phyloP scores from a whole-genome alignment of 2,888 invertebrate species.

The Orthosia incerta region DNA sequence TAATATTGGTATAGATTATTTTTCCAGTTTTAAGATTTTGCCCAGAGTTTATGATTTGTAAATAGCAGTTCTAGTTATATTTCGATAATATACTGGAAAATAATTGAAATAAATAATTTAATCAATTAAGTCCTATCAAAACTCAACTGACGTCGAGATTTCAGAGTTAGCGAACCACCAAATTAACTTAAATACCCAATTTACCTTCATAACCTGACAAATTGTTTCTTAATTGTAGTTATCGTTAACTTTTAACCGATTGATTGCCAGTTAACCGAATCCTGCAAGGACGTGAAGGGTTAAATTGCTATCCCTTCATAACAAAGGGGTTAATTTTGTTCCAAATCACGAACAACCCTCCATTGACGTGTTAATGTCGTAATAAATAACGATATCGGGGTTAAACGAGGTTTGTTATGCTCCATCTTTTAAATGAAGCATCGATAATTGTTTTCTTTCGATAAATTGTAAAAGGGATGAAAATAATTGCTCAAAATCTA shows the following conservation, averaged over 20 bases:
- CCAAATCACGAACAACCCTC: constrained; percentile 77
- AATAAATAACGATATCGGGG: constrained; percentile 77
- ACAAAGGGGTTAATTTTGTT: constrained; percentile 82
- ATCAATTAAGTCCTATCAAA: constrained; percentile 18
- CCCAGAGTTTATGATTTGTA: background rate
- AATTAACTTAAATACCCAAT: constrained; percentile 51
- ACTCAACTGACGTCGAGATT: background rate
- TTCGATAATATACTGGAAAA: background rate
- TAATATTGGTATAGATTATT: no score
- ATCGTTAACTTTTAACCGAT: constrained; percentile 77
- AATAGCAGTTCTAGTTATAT: no score
- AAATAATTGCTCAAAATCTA: background rate
- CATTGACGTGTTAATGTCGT: constrained; percentile 86
- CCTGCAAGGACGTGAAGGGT: constrained; percentile 57
- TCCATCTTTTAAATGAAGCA: constrained; percentile 55
- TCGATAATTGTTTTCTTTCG: constrained; percentile 33
- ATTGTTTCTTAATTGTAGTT: constrained; percentile 77
- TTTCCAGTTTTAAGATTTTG: no score
- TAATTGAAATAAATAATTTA: background rate
- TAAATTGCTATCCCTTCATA: constrained; percentile 76
- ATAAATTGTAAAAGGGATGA: background rate
- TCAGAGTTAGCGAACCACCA: constrained; percentile 16
- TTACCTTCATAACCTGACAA: constrained; percentile 62
- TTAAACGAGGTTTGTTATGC: constrained; percentile 63
- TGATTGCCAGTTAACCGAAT: constrained; percentile 80